Conservation (phyloP, 2,797 vertebrate species). For the Perdix hodgsoniae region DNA sequence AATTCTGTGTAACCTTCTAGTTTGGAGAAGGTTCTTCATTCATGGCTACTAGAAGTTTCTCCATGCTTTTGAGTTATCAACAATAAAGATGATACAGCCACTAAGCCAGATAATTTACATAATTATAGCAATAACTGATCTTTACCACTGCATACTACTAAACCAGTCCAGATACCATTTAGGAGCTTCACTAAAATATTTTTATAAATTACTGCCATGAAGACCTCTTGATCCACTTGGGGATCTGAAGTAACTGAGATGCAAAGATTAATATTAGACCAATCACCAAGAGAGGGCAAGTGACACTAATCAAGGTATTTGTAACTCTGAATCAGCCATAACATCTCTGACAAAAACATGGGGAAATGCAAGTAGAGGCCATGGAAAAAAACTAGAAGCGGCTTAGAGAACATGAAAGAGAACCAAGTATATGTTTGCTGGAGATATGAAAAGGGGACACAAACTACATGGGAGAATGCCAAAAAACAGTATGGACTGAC, state of each 20-base stretch:
- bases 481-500: neutral
- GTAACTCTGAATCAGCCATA: neutral
- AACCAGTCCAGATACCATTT: slow-evolving; percentile 3
- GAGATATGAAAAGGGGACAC: neutral
- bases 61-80: neutral
- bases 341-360: neutral
- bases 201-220: slow-evolving; percentile 23
- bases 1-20: neutral
- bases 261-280: slow-evolving; percentile 6
- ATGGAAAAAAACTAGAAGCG: neutral
- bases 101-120: neutral
- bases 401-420: neutral
- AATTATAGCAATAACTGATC: neutral
- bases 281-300: neutral
- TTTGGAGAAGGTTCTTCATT: neutral
- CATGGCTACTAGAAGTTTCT: neutral
- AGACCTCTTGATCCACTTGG: slow-evolving; percentile 30
- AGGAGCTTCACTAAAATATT: slow-evolving; percentile 39
- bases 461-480: neutral
- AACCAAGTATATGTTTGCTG: neutral
- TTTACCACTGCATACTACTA: slow-evolving; percentile 36
- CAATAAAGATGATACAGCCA: neutral
- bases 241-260: slow-evolving; percentile 19
- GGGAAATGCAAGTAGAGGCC: neutral
- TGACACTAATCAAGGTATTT: neutral